These are phyloP conservation scores for Lepidochitona cinerea DNA, from an alignment of 2,888 invertebrate genomes.

Conservation along the genomic window DNA sequence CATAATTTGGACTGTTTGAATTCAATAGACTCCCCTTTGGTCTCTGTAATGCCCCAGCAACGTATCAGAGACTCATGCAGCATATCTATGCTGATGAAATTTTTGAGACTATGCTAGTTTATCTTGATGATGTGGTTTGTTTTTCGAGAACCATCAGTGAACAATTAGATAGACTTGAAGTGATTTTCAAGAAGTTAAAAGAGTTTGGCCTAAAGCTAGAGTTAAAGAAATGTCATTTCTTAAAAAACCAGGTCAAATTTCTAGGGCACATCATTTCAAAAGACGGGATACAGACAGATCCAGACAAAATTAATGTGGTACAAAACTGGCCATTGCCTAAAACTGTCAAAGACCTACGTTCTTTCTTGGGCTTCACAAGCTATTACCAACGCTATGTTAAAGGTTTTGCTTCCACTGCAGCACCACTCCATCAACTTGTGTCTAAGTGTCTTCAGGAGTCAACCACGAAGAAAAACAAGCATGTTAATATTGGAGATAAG, in stretches of 20 bases:
- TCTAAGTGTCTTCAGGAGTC: background rate
- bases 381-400: constrained; percentile 4
- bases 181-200: constrained; percentile 1
- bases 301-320: too few species aligned
- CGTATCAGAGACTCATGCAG: constrained; percentile 15
- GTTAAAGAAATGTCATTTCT: background rate
- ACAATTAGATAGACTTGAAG: background rate
- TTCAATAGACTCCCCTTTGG: too few species aligned
- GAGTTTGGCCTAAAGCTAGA: constrained; percentile 10
- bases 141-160: background rate
- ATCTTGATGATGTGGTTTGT: constrained; percentile 5
- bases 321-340: background rate
- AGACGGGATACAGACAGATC: background rate
- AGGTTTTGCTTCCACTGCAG: background rate
- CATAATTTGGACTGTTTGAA: constrained; percentile 10
- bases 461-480: background rate
- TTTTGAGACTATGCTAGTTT: constrained; percentile 9
- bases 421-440: background rate
- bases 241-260: background rate
- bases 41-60: constrained; percentile 9
- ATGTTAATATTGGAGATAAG: background rate
- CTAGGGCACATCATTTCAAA: too few species aligned
- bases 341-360: constrained; percentile 1
- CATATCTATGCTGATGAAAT: constrained; percentile 2
- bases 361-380: background rate